phyloP scores from a whole-genome alignment of 2,888 invertebrate species.

The Osmoderma eremita region DNA sequence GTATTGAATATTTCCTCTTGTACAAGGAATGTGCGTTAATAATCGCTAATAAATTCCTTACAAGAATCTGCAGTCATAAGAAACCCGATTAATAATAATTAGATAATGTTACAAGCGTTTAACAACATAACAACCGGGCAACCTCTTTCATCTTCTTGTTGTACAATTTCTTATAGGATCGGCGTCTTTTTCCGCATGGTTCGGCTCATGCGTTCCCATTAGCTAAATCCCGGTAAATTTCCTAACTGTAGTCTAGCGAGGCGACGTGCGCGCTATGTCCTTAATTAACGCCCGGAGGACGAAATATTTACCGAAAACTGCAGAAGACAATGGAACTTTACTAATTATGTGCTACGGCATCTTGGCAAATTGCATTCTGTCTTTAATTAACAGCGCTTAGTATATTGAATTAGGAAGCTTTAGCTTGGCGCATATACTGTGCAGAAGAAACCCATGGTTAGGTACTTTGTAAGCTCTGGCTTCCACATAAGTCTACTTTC shows the following conservation, averaged over 20 bases:
- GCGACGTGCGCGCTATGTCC: background rate
- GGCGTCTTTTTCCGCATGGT: background rate
- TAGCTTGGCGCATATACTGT: background rate
- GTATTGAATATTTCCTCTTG: too few species aligned
- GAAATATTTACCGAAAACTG: slow-evolving; percentile 32
- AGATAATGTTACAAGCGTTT: too few species aligned
- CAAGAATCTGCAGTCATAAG: too few species aligned
- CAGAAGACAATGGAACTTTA: slow-evolving; percentile 30
- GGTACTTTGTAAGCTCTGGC: too few species aligned
- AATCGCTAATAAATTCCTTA: too few species aligned
- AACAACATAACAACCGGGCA: too few species aligned
- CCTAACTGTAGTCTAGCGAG: background rate
- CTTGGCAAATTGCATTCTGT: slow-evolving; percentile 25
- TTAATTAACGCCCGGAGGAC: slow-evolving; percentile 24
- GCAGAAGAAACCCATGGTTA: too few species aligned
- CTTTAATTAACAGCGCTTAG: slow-evolving; percentile 27
- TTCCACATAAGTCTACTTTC: too few species aligned
- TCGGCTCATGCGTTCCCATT: background rate
- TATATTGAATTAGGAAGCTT: slow-evolving; percentile 23
- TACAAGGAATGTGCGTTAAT: too few species aligned
- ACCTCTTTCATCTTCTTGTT: too few species aligned
- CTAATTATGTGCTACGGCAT: slow-evolving; percentile 27
- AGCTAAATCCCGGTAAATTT: slow-evolving; percentile 4
- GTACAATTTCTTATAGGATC: background rate
- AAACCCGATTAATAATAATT: too few species aligned